These are phyloP conservation scores for Idaea dimidiata DNA, from an alignment of 2,888 invertebrate species.

Conservation along the genomic window DNA sequence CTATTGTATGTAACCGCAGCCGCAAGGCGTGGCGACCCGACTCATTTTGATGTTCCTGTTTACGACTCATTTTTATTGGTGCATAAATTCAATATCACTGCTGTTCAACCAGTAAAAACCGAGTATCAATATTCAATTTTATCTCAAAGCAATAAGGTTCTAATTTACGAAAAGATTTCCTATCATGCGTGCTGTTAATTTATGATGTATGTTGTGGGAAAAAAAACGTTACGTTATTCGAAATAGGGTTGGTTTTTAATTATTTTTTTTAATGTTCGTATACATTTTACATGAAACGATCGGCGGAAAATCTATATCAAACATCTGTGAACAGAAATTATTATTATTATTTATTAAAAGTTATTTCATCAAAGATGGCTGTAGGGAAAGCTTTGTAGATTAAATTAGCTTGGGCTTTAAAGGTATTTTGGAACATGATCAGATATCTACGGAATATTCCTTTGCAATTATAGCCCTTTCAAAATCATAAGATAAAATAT, in stretches of 20 bases:
- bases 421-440: background rate
- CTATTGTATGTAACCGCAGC: background rate
- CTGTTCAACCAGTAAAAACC: conserved; percentile 9
- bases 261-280: background rate
- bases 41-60: conserved; percentile 38
- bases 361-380: background rate
- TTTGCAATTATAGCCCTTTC: too few relatives aligned
- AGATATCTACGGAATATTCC: too few relatives aligned
- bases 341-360: conserved; percentile 5
- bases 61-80: conserved; percentile 39
- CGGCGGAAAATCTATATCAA: conserved; percentile 4
- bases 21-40: conserved; percentile 18
- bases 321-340: conserved; percentile 3
- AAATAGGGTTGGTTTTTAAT: conserved; percentile 9
- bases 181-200: background rate
- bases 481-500: too few relatives aligned
- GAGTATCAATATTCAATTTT: background rate
- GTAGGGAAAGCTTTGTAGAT: background rate
- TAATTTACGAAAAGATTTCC: background rate
- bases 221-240: background rate
- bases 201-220: background rate
- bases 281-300: background rate
- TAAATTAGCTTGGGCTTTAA: background rate
- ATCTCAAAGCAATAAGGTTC: background rate
- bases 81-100: conserved; percentile 34